These are phyloP conservation scores for Protula sp. DNA, from an alignment of 2,888 invertebrate species.

Conservation along the genomic window DNA sequence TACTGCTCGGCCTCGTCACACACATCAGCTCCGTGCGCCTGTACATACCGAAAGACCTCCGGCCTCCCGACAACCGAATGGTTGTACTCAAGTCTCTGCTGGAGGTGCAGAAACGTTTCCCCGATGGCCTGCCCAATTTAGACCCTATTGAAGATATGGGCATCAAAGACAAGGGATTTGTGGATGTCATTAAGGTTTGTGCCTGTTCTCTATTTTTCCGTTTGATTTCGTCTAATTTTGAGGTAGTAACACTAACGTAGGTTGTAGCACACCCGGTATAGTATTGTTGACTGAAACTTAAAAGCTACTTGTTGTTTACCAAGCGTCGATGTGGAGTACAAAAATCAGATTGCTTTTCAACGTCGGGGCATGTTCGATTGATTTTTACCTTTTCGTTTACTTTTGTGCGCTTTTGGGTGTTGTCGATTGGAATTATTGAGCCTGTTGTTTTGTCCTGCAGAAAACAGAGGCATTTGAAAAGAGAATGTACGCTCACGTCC, in stretches of 20 bases:
- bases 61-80: slow-evolving; percentile 76
- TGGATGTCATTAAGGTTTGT: slow-evolving; percentile 66
- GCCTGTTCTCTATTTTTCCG: too few species aligned
- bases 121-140: slow-evolving; percentile 78
- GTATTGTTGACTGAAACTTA: neutral
- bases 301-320: too few species aligned
- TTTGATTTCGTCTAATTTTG: neutral
- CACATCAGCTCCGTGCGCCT: slow-evolving; percentile 80
- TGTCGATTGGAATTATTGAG: too few species aligned
- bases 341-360: too few species aligned
- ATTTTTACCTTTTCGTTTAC: too few species aligned
- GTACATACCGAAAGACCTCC: slow-evolving; percentile 83
- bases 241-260: too few species aligned
- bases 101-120: slow-evolving; percentile 77
- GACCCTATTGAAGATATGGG: slow-evolving; percentile 96
- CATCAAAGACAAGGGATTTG: slow-evolving; percentile 76
- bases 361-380: too few species aligned
- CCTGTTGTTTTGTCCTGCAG: slow-evolving; percentile 25
- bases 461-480: slow-evolving; percentile 79
- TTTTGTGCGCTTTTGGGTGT: too few species aligned
- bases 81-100: slow-evolving; percentile 63
- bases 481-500: slow-evolving; percentile 71
- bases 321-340: too few species aligned
- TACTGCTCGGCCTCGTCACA: slow-evolving; percentile 24
- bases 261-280: neutral